A percentile compares a stretch with the other conserved stretches of the same genome.
phyloP scores from a whole-genome alignment of 2,113 vertebrate species.

The Charadrius vociferus region DNA sequence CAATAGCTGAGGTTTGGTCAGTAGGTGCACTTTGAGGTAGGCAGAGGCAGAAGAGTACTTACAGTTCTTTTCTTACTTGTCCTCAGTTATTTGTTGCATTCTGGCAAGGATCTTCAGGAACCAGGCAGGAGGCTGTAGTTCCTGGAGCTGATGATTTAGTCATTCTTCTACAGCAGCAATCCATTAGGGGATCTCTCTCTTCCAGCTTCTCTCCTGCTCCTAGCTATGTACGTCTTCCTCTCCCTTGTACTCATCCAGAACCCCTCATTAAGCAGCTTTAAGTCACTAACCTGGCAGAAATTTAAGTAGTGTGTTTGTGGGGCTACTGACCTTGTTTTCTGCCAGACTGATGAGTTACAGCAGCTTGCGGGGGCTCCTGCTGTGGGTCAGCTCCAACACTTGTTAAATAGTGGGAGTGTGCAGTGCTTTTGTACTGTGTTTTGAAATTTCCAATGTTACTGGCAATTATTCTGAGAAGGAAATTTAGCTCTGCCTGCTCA shows the following conservation, averaged over 20 bases:
- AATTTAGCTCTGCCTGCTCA: neutral
- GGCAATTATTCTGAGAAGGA: neutral
- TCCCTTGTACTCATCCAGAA: neutral
- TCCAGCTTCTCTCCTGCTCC: neutral
- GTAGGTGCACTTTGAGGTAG: neutral
- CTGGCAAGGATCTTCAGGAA: neutral
- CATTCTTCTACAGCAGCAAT: neutral
- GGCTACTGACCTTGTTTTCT: slow-evolving; percentile 39
- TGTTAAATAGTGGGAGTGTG: neutral
- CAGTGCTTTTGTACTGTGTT: neutral
- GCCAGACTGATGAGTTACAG: neutral
- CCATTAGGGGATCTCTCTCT: neutral
- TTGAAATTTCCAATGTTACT: neutral
- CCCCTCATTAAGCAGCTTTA: slow-evolving; percentile 17
- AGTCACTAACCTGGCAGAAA: slow-evolving; percentile 19
- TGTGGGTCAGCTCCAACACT: slow-evolving; percentile 15
- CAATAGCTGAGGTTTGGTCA: neutral
- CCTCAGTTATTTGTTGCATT: neutral
- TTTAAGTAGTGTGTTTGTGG: neutral
- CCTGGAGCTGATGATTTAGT: neutral
- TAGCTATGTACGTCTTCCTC: neutral
- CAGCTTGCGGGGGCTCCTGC: neutral
- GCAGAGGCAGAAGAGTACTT: neutral
- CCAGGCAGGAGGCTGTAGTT: neutral
- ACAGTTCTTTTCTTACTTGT: neutral